phyloP scores from a whole-genome alignment of 2,797 vertebrate genomes.

The Pipistrellus pipistrellus region DNA sequence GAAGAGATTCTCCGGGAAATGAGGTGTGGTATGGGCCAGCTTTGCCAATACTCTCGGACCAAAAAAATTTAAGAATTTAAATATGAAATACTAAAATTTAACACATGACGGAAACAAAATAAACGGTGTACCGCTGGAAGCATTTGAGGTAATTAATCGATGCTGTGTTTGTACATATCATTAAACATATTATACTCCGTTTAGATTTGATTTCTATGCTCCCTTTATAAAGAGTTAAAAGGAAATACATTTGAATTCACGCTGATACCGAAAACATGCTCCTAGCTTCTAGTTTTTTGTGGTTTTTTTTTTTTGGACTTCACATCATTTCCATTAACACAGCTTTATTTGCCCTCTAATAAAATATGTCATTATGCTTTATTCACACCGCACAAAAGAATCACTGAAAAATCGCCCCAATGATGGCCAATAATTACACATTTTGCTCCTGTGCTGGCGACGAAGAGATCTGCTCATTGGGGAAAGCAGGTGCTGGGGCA shows the following conservation, averaged over 20 bases:
- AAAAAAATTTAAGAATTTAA: constrained; percentile 88
- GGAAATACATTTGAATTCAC: constrained; percentile 92
- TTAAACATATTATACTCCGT: constrained; percentile 93
- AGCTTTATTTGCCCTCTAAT: constrained; percentile 99
- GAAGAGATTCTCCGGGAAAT: constrained; percentile 87
- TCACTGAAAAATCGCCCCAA: constrained; percentile 99
- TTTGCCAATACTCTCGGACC: constrained; percentile 86
- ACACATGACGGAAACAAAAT: constrained; percentile 90
- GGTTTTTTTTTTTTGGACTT: constrained; percentile 91
- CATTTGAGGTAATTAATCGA: constrained; percentile 92
- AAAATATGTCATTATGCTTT: constrained; percentile 99
- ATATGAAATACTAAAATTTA: constrained; percentile 90
- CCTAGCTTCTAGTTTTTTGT: constrained; percentile 92
- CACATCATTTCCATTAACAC: constrained; percentile 93
- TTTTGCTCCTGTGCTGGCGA: constrained; percentile 97
- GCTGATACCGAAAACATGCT: constrained; percentile 93
- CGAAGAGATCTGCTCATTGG: constrained; percentile 93
- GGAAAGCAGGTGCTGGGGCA: constrained; percentile 99
- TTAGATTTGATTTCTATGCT: constrained; percentile 93
- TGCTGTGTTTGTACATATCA: constrained; percentile 93
- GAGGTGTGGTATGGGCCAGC: constrained; percentile 86
- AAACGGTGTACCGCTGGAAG: constrained; percentile 89
- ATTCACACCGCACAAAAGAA: constrained; percentile 99
- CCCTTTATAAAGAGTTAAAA: constrained; percentile 92
- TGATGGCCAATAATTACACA: constrained; percentile 99